Percentiles rank a stretch among this genome's conserved stretches.
Evolutionary conservation across 2,113 vertebrate genomes (phyloP).

Genomic region (Zapornia atra): DNA sequence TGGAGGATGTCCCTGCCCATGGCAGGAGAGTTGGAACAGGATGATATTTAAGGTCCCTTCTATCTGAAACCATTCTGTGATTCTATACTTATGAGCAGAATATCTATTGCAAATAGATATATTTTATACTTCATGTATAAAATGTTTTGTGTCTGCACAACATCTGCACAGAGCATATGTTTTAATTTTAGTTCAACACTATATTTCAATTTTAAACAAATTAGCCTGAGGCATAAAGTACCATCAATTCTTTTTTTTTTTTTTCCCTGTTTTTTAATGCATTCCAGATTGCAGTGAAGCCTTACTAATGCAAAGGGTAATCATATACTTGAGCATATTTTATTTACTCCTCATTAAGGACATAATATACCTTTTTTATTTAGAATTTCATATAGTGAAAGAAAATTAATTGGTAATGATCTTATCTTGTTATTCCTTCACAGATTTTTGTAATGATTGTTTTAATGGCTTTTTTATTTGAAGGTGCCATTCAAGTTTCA

Average conservation of each 20-base stretch:
- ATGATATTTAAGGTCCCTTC: too few relatives aligned
- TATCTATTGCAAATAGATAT: neutral
- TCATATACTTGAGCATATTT: neutral
- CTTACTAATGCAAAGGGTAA: constrained; percentile 1
- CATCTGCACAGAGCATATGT: constrained; percentile 23
- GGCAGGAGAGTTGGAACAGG: too few relatives aligned
- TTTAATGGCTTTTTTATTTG: neutral
- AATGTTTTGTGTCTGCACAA: neutral
- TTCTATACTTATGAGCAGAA: neutral
- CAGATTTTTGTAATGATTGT: neutral
- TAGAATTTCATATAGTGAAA: constrained; percentile 57
- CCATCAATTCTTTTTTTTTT: neutral
- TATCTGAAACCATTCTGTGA: too few relatives aligned
- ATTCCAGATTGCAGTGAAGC: neutral
- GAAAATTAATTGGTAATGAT: constrained; percentile 43
- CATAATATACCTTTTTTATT: constrained; percentile 57
- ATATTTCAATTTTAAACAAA: constrained; percentile 49
- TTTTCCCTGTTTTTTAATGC: neutral
- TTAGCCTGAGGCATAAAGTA: constrained; percentile 10
- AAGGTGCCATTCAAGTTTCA: neutral
- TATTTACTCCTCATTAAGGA: neutral
- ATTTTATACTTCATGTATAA: neutral
- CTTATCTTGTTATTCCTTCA: neutral
- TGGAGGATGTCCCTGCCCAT: too few relatives aligned
- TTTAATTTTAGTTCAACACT: constrained; percentile 36